phyloP scores from a whole-genome alignment of 37 sponge, comb jelly and placozoan species.

The Haliclona indistincta region DNA sequence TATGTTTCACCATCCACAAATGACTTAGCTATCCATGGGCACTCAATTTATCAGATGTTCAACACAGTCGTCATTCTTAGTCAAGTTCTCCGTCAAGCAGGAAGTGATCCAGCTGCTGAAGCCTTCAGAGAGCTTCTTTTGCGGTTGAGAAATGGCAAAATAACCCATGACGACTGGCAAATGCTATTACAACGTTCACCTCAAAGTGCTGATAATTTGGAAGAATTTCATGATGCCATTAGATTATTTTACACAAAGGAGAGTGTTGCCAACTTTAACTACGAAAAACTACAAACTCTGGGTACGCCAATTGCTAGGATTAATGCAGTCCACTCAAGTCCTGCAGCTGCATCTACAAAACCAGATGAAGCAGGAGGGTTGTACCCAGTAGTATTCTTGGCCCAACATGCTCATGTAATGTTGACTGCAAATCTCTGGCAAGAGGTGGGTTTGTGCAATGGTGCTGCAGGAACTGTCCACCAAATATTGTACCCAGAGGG shows the following conservation, averaged over 20 bases:
- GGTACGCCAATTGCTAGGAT: constrained; percentile 1
- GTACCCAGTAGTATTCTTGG: not conserved
- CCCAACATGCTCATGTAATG: constrained; percentile 2
- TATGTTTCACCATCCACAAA: not conserved
- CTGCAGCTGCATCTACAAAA: not conserved
- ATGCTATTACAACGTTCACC: not conserved
- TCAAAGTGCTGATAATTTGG: not conserved
- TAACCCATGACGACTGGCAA: constrained; percentile 8
- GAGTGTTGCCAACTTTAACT: constrained; percentile 1
- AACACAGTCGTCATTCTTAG: constrained; percentile 10
- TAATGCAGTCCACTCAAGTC: not conserved
- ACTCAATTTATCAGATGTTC: not conserved
- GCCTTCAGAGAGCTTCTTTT: constrained; percentile 3
- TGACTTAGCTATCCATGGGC: not conserved
- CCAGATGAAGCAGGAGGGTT: constrained; percentile 22
- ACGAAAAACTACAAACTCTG: not conserved
- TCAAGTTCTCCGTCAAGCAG: constrained; percentile 1
- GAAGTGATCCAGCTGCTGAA: not conserved
- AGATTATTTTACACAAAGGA: not conserved
- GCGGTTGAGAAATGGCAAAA: constrained; percentile 6
- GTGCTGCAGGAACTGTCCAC: constrained; percentile 2
- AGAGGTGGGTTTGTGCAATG: constrained; percentile 9
- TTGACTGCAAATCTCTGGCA: constrained; percentile 9
- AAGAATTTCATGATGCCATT: not conserved
- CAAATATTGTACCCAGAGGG: not conserved